These are phyloP conservation scores for Halictus rubicundus DNA, from an alignment of 1,140 invertebrate genomes.

Conservation along the genomic window DNA sequence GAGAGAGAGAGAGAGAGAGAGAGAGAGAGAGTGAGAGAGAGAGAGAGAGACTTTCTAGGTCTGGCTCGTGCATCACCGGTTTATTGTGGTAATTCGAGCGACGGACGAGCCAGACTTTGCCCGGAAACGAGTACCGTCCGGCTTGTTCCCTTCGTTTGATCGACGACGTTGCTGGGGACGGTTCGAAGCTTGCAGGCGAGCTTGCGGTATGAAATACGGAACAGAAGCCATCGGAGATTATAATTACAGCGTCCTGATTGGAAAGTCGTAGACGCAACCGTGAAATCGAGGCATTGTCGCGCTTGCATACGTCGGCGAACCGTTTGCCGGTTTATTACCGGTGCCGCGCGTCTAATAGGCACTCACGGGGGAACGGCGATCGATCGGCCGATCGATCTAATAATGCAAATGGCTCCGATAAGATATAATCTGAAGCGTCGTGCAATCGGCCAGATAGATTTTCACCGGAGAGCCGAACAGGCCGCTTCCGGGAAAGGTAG, in stretches of 20 bases:
- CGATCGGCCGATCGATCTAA: no score
- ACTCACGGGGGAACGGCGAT: conserved; percentile 7
- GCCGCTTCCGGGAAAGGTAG: conserved; percentile 52
- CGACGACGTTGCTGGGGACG: background rate
- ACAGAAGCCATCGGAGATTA: background rate
- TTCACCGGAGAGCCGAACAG: conserved; percentile 35
- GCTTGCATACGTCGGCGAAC: background rate
- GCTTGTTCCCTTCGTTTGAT: conserved; percentile 13
- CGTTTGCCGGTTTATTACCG: background rate
- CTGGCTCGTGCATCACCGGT: conserved; percentile 34
- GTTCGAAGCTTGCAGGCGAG: no score
- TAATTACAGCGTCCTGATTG: background rate
- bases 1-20: no score
- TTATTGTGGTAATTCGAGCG: conserved; percentile 43
- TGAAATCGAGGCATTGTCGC: background rate
- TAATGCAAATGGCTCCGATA: background rate
- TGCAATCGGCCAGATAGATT: conserved; percentile 57
- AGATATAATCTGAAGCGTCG: conserved; percentile 48
- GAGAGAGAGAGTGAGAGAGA: no score
- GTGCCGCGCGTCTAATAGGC: conserved; percentile 2
- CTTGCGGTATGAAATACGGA: no score
- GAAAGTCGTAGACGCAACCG: background rate
- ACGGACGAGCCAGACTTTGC: conserved; percentile 15
- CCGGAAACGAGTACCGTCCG: background rate
- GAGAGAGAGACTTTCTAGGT: conserved; percentile 2